Conservation (phyloP, 2,797 vertebrate species). For the Limnodromus scolopaceus region DNA sequence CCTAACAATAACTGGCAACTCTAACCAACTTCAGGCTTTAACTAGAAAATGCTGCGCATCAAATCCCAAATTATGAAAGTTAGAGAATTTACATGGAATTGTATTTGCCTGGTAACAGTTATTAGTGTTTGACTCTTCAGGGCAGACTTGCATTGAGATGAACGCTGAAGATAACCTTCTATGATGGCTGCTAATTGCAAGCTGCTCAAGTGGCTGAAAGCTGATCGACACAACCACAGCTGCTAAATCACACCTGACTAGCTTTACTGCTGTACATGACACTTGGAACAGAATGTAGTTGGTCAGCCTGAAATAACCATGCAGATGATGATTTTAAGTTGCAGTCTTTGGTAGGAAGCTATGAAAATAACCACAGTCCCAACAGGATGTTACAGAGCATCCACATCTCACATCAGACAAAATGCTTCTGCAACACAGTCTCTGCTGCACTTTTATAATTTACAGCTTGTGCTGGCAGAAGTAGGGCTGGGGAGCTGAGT, state of each 20-base stretch:
- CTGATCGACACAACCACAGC: background rate
- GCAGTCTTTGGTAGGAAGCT: background rate
- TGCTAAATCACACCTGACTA: background rate
- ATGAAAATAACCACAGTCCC: background rate
- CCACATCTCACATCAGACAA: background rate
- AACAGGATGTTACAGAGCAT: background rate
- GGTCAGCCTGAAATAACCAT: background rate
- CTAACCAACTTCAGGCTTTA: background rate
- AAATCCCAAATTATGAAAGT: background rate
- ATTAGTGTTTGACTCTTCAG: background rate
- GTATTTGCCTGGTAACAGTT: background rate
- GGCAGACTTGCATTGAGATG: rapidly evolving
- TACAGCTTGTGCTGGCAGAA: background rate
- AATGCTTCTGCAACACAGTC: background rate
- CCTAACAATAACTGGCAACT: background rate
- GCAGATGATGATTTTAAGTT: background rate
- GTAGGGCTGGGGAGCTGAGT: background rate
- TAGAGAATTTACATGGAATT: background rate
- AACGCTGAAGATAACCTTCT: background rate
- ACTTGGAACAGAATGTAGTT: background rate
- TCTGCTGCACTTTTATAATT: too few relatives aligned
- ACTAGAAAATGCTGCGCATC: background rate
- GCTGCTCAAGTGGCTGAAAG: background rate
- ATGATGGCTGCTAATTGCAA: background rate
- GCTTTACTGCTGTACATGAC: background rate